Percentiles rank a stretch among this genome's conserved stretches.
phyloP scores from a whole-genome alignment of 2,888 invertebrate genomes.

The Synanthedon tipuliformis region DNA sequence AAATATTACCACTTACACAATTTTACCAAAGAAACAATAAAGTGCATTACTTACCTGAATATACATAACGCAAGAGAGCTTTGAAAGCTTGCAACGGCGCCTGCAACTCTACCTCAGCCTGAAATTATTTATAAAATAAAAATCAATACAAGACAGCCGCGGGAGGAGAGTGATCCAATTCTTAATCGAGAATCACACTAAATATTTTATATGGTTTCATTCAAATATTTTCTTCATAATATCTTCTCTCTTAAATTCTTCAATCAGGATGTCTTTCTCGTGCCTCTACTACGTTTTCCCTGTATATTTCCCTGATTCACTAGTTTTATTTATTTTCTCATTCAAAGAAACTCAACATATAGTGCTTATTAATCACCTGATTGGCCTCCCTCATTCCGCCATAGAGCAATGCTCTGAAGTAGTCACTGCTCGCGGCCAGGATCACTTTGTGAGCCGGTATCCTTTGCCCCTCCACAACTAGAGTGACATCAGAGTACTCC shows the following conservation, averaged over 20 bases:
- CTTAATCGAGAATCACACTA: too few relatives aligned
- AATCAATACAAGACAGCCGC: too few relatives aligned
- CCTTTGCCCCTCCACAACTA: conserved; percentile 82
- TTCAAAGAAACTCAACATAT: too few relatives aligned
- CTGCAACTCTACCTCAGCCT: conserved; percentile 87
- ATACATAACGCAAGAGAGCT: conserved; percentile 93
- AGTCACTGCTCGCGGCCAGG: conserved; percentile 94
- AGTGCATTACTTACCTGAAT: conserved; percentile 76
- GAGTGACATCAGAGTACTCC: conserved; percentile 91
- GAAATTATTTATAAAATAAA: conserved; percentile 27
- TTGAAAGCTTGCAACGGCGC: conserved; percentile 88
- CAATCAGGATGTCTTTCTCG: too few relatives aligned
- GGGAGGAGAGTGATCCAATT: too few relatives aligned
- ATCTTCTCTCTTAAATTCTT: too few relatives aligned
- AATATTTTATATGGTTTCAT: too few relatives aligned
- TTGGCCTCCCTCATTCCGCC: conserved; percentile 82
- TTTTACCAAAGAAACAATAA: background rate
- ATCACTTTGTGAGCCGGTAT: conserved; percentile 77
- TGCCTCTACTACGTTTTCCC: too few relatives aligned
- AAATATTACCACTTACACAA: too few relatives aligned
- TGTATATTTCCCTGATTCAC: too few relatives aligned
- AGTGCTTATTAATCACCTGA: conserved; percentile 44
- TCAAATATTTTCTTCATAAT: too few relatives aligned
- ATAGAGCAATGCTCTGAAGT: conserved; percentile 88
- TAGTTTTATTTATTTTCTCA: too few relatives aligned